Evolutionary conservation across 2,797 vertebrate genomes (phyloP).

Genomic region (Urophycis tenuis): DNA sequence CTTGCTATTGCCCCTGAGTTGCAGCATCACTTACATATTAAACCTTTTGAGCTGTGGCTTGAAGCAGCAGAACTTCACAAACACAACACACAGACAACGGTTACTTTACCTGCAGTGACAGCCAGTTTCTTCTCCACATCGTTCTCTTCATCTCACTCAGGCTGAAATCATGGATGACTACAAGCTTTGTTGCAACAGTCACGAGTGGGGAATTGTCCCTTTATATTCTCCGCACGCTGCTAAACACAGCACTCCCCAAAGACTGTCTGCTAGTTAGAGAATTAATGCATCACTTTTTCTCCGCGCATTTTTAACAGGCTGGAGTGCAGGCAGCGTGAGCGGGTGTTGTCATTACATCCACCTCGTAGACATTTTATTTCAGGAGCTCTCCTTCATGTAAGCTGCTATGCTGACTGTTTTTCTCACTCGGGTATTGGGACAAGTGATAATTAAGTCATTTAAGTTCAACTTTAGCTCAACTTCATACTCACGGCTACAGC

Average conservation of each 20-base stretch:
- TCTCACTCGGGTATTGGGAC: background rate
- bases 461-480: background rate
- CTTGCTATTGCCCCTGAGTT: background rate
- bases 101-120: background rate
- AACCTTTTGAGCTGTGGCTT: background rate
- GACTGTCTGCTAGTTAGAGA: background rate
- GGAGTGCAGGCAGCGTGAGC: too few species aligned
- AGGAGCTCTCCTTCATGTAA: background rate
- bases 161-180: background rate
- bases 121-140: background rate
- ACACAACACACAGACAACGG: background rate
- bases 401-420: background rate
- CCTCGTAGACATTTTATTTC: background rate
- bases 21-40: background rate
- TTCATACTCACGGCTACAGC: background rate
- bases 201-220: slow-evolving; percentile 11
- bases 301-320: background rate
- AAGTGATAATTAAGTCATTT: background rate
- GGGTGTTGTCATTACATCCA: background rate
- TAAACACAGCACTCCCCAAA: slow-evolving; percentile 8
- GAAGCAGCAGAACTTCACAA: background rate
- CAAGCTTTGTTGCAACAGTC: background rate
- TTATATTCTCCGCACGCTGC: background rate
- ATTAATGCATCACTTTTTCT: background rate
- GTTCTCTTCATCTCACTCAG: background rate